phyloP scores from a whole-genome alignment of 2,113 vertebrate genomes.

The Scalopus aquaticus region DNA sequence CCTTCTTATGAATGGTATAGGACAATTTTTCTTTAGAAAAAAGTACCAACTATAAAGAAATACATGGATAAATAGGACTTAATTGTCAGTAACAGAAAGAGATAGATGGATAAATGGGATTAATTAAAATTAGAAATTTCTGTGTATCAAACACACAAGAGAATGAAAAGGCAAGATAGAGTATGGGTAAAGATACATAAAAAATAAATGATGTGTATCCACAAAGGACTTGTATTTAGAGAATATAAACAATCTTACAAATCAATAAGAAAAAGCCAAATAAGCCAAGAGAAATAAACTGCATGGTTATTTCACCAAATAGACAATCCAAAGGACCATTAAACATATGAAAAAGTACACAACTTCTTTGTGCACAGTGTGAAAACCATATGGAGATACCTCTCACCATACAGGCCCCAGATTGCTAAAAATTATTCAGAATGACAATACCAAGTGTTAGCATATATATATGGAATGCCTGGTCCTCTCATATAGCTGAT shows the following conservation, averaged over 20 bases:
- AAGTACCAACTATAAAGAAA: neutral
- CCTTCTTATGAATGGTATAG: neutral
- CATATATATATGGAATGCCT: neutral
- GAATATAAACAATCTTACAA: neutral
- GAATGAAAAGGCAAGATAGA: neutral
- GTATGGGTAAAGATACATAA: neutral
- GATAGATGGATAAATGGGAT: neutral
- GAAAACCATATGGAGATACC: neutral
- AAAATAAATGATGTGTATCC: neutral
- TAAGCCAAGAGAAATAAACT: neutral
- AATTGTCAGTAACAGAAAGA: slow-evolving; percentile 18
- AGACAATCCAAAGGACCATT: neutral
- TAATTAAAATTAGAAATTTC: neutral
- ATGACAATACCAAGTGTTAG: neutral
- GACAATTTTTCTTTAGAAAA: neutral
- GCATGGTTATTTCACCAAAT: neutral
- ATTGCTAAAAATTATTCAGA: neutral
- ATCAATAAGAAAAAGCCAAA: neutral
- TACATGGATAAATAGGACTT: neutral
- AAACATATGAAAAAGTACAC: neutral
- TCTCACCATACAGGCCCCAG: neutral
- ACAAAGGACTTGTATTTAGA: neutral
- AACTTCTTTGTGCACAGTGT: neutral
- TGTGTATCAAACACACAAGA: neutral
- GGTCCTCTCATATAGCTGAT: neutral